These are phyloP conservation scores for Ennomos fuscantarius DNA, from an alignment of 2,888 invertebrate genomes.

Conservation along the genomic window DNA sequence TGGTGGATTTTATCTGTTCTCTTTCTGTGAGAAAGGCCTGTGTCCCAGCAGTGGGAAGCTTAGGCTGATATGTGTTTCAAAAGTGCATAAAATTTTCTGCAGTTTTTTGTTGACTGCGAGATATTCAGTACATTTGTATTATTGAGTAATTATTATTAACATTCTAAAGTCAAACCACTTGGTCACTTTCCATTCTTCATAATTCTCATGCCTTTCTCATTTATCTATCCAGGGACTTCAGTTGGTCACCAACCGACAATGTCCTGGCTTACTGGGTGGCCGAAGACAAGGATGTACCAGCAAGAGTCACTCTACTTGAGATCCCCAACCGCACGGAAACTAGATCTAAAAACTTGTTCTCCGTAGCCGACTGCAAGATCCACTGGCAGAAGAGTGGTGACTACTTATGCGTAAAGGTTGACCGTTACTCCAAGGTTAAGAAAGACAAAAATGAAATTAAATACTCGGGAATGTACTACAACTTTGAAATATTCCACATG, in stretches of 20 bases:
- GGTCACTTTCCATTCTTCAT: too few relatives aligned
- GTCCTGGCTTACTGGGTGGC: conserved; percentile 99
- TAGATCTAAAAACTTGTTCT: conserved; percentile 98
- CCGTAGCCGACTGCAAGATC: conserved; percentile 98
- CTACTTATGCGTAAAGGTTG: conserved; percentile 97
- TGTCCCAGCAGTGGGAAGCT: too few relatives aligned
- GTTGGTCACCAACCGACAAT: conserved; percentile 99
- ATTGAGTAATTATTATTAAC: too few relatives aligned
- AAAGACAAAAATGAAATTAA: conserved; percentile 97
- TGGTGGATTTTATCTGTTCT: too few relatives aligned
- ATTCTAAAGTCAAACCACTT: too few relatives aligned
- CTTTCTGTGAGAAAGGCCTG: too few relatives aligned
- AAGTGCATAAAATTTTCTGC: too few relatives aligned
- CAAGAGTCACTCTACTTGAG: conserved; percentile 96
- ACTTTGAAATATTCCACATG: conserved; percentile 99
- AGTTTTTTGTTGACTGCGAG: too few relatives aligned
- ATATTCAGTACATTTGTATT: too few relatives aligned
- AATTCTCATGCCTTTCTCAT: too few relatives aligned
- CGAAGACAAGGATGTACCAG: conserved; percentile 98
- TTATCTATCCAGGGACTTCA: conserved; percentile 89
- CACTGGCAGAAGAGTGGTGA: conserved; percentile 99
- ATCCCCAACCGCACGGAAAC: conserved; percentile 95
- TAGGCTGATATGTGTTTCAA: too few relatives aligned
- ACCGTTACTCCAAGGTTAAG: conserved; percentile 93
- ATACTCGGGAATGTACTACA: conserved; percentile 98